Evolutionary conservation across 2,797 vertebrate genomes (phyloP).

Genomic region (Potorous gilbertii): DNA sequence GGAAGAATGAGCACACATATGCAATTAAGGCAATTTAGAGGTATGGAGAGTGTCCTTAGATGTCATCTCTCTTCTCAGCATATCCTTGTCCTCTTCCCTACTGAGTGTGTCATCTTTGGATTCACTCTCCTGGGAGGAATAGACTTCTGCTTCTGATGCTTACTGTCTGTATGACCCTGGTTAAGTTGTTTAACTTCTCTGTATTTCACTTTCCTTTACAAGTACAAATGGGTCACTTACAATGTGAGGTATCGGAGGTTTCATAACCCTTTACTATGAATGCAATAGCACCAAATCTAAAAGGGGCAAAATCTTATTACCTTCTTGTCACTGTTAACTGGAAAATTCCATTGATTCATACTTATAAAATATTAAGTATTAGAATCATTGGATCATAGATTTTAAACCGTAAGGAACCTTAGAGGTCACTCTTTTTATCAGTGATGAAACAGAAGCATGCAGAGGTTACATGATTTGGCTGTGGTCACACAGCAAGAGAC

Average conservation of each 20-base stretch:
- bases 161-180: background rate
- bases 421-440: background rate
- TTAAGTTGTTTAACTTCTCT: background rate
- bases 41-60: too few relatives aligned
- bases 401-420: background rate
- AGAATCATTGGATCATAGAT: background rate
- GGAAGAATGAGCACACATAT: too few relatives aligned
- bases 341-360: background rate
- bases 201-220: background rate
- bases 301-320: background rate
- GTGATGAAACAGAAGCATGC: background rate
- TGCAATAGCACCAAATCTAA: background rate
- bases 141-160: background rate
- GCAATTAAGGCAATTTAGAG: too few relatives aligned
- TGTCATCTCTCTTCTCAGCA: too few relatives aligned
- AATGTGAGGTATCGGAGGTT: background rate
- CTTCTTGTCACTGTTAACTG: background rate
- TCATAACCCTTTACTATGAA: background rate
- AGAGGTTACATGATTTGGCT: background rate
- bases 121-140: background rate
- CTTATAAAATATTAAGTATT: background rate
- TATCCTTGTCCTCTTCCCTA: too few relatives aligned
- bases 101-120: too few relatives aligned
- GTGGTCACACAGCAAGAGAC: background rate
- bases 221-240: background rate